Base-by-base conservation (phyloP, 2,797 vertebrate species). In the Spea hammondii region DNA sequence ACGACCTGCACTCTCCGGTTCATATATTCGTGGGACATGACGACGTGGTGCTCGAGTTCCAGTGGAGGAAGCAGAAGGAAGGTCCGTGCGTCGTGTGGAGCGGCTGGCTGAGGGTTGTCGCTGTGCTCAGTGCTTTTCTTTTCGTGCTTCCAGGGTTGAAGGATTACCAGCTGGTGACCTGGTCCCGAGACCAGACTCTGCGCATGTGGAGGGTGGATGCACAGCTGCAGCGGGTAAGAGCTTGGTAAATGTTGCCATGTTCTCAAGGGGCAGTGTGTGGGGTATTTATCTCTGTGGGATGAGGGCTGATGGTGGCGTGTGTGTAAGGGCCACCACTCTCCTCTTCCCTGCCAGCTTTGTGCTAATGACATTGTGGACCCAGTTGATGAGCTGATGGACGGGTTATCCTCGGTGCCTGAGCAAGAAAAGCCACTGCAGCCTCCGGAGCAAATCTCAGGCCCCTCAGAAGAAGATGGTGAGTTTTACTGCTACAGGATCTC, bases 181-280 rank as follows among this genome's bases (percentile, higher is more conserved):
- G 95, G 97, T 99, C 97, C 62, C 93, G 97, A 65, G 97, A 99
- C 74, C 97, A 99, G 93, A 98, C 96, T 0, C 87, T 99, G 85
- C 93, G 97, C 83, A 96, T 98, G 88, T 99, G 97, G 97, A 91
- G 96, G 32, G 95, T 99, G n/a, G 97, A 99, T 84, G 94, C 92
- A 68, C 97, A 99, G 89, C 90, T 99, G 80, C 97, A 99, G 89
- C 94, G 95, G 94, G 97, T 98, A 84, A 0, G 92, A 44, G 32
- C 32, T 32, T 32, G 32, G 32, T 32, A 32, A 32, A 32, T 32
- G 32, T 32, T 32, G 32, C 32, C 32, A 32, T 32, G 32, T 32
- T 32, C 32, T 32, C 1, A 32, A 3, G 32, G 3, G 32, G 32
- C 17, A 17, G 17, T 17, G 17, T 17, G 17, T 32, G 32, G 32